A percentile compares a stretch with the other conserved stretches of the same genome.
Evolutionary conservation across 2,113 vertebrate genomes (phyloP).

Genomic region (Pundamilia nyererei): DNA sequence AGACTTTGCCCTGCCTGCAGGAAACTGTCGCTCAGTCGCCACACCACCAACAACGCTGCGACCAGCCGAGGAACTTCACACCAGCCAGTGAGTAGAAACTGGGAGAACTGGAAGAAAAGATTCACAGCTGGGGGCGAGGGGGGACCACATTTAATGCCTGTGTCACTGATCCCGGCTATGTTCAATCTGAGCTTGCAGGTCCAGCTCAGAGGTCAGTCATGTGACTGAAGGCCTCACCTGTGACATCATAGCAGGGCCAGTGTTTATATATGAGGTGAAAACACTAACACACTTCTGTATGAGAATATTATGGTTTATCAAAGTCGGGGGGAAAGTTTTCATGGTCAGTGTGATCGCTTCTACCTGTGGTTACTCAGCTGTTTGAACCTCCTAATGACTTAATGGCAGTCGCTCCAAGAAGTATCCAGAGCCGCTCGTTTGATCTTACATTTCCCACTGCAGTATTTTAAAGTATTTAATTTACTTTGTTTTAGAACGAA

Average conservation of each 20-base stretch:
- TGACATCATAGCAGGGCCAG: background rate
- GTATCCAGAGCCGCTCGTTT: background rate
- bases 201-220: background rate
- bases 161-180: background rate
- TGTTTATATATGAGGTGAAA: background rate
- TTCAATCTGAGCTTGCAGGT: background rate
- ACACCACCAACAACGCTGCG: background rate
- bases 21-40: background rate
- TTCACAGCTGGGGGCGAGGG: background rate
- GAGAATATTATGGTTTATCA: background rate
- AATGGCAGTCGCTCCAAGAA: accelerated
- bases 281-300: background rate
- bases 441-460: background rate
- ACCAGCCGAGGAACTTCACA: background rate
- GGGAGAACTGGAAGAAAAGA: background rate
- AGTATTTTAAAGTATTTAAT: background rate
- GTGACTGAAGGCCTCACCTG: background rate
- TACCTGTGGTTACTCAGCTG: background rate
- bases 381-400: background rate
- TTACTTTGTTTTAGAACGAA: background rate
- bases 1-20: background rate
- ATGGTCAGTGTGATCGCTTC: background rate
- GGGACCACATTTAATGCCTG: accelerated
- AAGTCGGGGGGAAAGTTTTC: background rate
- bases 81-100: background rate